These are phyloP conservation scores for Eupeodes latifasciatus DNA, from an alignment of 2,888 invertebrate species.

Conservation along the genomic window DNA sequence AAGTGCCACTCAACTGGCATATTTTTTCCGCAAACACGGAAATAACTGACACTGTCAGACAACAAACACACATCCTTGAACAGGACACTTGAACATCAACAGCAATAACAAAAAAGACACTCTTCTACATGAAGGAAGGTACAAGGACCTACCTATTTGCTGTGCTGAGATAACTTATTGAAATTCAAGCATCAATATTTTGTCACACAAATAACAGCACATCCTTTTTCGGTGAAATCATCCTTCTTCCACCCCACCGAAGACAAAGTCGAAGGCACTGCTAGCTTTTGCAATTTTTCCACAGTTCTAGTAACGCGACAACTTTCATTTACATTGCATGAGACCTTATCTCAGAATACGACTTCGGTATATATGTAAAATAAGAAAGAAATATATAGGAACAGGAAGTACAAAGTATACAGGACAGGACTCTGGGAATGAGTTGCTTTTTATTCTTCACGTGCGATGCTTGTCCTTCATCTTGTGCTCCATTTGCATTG, in stretches of 20 bases:
- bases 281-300: conserved; percentile 10
- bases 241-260: background rate
- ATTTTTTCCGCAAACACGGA: conserved; percentile 69
- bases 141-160: background rate
- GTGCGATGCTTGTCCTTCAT: conserved; percentile 18
- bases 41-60: conserved; percentile 74
- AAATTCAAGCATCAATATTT: conserved; percentile 75
- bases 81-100: conserved; percentile 53
- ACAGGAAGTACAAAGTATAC: background rate
- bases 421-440: conserved; percentile 3
- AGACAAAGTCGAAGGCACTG: background rate
- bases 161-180: conserved; percentile 64
- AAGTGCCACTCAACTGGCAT: conserved; percentile 70
- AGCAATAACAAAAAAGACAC: background rate
- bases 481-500: conserved; percentile 53
- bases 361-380: background rate
- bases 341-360: conserved; percentile 31
- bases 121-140: background rate
- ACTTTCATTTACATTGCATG: conserved; percentile 65
- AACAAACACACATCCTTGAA: conserved; percentile 70
- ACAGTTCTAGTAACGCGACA: conserved; percentile 14
- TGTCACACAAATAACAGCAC: conserved; percentile 54
- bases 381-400: conserved; percentile 5
- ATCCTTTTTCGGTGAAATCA: conserved; percentile 7
- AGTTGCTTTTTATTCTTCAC: background rate